phyloP scores from a whole-genome alignment of 2,113 vertebrate genomes.

The Crotophaga sulcirostris region DNA sequence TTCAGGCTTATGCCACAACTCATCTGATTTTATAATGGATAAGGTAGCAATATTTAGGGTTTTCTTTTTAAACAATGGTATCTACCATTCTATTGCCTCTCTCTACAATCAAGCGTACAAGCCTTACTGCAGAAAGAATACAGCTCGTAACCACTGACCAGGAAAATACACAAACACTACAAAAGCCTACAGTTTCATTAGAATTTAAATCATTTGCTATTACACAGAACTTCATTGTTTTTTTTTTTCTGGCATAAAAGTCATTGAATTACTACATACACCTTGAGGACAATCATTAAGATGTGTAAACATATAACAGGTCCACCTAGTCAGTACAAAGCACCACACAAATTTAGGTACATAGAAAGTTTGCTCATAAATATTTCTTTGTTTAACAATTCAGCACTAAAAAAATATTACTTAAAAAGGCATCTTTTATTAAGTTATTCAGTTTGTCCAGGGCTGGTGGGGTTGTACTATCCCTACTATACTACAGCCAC shows the following conservation, averaged over 20 bases:
- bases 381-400: slow-evolving; percentile 69
- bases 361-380: slow-evolving; percentile 72
- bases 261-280: slow-evolving; percentile 9
- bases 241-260: slow-evolving; percentile 25
- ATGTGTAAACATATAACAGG: slow-evolving; percentile 56
- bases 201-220: slow-evolving; percentile 46
- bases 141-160: slow-evolving; percentile 23
- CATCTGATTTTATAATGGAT: background rate
- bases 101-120: slow-evolving; percentile 39
- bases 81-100: slow-evolving; percentile 51
- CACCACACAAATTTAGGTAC: slow-evolving; percentile 65
- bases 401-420: slow-evolving; percentile 75
- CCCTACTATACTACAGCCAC: slow-evolving; percentile 60
- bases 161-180: slow-evolving; percentile 56
- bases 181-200: slow-evolving; percentile 38
- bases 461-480: slow-evolving; percentile 67
- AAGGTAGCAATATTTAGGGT: slow-evolving; percentile 66
- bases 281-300: slow-evolving; percentile 42
- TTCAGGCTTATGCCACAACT: background rate
- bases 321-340: slow-evolving; percentile 66
- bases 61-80: slow-evolving; percentile 54
- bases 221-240: slow-evolving; percentile 15
- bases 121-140: slow-evolving; percentile 57
- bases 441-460: slow-evolving; percentile 60
- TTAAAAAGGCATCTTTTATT: slow-evolving; percentile 73